Percentiles rank a stretch among this genome's conserved stretches.
Conservation (phyloP, 37 sponge, comb jelly and placozoan genomes). For the Amphimedon queenslandica region DNA sequence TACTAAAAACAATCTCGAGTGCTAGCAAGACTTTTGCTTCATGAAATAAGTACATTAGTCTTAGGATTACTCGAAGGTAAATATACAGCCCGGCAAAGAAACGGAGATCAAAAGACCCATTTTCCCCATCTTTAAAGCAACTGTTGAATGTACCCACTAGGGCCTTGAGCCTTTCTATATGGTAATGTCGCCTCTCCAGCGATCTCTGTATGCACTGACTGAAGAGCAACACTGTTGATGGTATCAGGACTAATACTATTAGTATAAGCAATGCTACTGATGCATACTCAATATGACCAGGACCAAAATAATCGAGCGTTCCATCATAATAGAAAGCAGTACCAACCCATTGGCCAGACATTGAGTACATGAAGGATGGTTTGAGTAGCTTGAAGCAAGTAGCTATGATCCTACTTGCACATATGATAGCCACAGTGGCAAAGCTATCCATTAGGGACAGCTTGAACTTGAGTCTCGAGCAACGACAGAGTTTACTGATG, state of each 20-base stretch:
- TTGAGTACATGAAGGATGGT: background rate
- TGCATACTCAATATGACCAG: slow-evolving; percentile 29
- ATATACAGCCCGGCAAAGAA: slow-evolving; percentile 77
- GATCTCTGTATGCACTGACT: background rate
- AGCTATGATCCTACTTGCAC: slow-evolving; percentile 45
- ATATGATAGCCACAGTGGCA: slow-evolving; percentile 57
- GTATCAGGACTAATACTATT: slow-evolving; percentile 14
- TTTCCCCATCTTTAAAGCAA: slow-evolving; percentile 48
- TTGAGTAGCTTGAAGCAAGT: slow-evolving; percentile 46
- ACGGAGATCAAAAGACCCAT: slow-evolving; percentile 18
- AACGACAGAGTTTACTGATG: slow-evolving; percentile 9
- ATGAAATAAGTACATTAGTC: slow-evolving; percentile 30
- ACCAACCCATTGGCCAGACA: background rate
- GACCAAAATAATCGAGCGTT: slow-evolving; percentile 1
- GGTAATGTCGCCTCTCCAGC: background rate
- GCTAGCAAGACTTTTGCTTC: slow-evolving; percentile 4
- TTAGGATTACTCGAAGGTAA: slow-evolving; percentile 33
- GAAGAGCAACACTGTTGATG: slow-evolving; percentile 29
- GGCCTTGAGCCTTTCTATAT: background rate
- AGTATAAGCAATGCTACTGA: slow-evolving; percentile 17
- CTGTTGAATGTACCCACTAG: slow-evolving; percentile 49
- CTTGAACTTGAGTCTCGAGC: slow-evolving; percentile 4
- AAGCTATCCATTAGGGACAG: slow-evolving; percentile 36
- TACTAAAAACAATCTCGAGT: slow-evolving; percentile 11
- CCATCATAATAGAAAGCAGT: slow-evolving; percentile 29